Percentiles rank a stretch among this genome's conserved stretches.
These are phyloP conservation scores for Lycaon pictus DNA, from an alignment of 2,113 vertebrate species.

Conservation along the genomic window DNA sequence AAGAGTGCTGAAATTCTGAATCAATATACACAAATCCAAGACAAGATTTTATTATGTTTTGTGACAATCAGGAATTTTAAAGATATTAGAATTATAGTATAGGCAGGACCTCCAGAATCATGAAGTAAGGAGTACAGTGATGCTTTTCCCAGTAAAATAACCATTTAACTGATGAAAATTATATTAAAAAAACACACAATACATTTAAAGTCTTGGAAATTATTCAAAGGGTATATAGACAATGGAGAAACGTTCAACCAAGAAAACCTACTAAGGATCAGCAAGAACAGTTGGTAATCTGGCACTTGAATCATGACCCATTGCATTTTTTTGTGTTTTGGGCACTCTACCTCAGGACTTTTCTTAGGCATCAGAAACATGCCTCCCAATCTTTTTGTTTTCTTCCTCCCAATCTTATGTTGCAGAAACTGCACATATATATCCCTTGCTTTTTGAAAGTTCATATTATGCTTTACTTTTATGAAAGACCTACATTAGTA, in stretches of 20 bases:
- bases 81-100: neutral
- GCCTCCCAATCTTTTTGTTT: too few relatives aligned
- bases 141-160: neutral
- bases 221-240: neutral
- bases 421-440: neutral
- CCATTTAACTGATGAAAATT: neutral
- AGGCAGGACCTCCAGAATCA: neutral
- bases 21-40: neutral
- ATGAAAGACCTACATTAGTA: neutral
- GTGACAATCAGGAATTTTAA: neutral
- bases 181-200: neutral
- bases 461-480: neutral
- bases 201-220: neutral
- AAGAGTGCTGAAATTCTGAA: neutral
- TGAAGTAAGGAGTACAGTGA: neutral
- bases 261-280: neutral
- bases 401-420: neutral
- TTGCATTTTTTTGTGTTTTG: too few relatives aligned
- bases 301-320: neutral
- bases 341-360: too few relatives aligned
- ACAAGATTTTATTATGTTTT: neutral
- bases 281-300: neutral
- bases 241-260: neutral
- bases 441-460: neutral
- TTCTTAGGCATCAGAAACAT: too few relatives aligned